A percentile compares a stretch with the other conserved stretches of the same genome.
phyloP scores from a whole-genome alignment of 2,797 vertebrate genomes.

The Sardinella longiceps region DNA sequence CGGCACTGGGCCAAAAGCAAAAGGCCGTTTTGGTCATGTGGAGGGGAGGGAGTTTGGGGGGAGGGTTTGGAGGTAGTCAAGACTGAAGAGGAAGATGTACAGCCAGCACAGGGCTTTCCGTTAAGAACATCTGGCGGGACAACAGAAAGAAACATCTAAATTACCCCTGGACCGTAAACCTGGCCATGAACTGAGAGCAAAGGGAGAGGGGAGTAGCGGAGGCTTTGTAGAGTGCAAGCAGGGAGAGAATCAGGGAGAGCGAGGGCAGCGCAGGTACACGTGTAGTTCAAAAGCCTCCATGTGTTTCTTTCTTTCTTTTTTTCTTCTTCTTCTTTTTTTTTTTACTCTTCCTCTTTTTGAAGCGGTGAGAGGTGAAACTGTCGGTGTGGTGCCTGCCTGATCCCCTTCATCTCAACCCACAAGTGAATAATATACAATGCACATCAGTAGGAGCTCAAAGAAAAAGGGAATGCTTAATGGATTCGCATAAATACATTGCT shows the following conservation, averaged over 20 bases:
- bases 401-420: not conserved
- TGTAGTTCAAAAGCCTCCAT: conserved; percentile 13
- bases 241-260: not conserved
- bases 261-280: not conserved
- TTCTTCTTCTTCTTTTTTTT: not conserved
- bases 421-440: not conserved
- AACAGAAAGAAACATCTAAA: conserved; percentile 12
- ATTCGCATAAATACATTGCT: not conserved
- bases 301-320: not conserved
- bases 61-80: not conserved
- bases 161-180: conserved; percentile 7
- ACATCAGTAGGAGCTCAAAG: not conserved
- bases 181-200: not conserved
- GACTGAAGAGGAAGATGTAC: conserved; percentile 9
- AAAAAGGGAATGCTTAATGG: conserved; percentile 13
- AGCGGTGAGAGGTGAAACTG: conserved; percentile 4
- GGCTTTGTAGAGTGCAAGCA: not conserved
- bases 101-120: not conserved
- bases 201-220: not conserved
- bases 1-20: not conserved
- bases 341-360: not conserved
- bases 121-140: not conserved
- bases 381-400: not conserved
- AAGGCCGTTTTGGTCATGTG: not conserved
- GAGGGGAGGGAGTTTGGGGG: not conserved